A percentile compares a stretch with the other conserved stretches of the same genome.
Evolutionary conservation across 2,888 invertebrate species (phyloP).

Genomic region (Monochamus alternatus): DNA sequence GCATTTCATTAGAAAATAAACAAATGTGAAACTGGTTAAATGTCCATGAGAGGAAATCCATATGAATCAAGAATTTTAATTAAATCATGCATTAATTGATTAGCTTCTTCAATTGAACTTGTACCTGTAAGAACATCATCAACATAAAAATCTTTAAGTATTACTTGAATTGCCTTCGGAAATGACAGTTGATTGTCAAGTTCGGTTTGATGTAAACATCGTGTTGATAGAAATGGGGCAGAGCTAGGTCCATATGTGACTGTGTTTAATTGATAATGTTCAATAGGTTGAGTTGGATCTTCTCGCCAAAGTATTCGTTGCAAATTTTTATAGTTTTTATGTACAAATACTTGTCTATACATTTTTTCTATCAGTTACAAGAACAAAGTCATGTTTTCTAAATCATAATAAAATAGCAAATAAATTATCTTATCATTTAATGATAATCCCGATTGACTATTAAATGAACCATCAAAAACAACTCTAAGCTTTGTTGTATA

Average conservation of each 20-base stretch:
- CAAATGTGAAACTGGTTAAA: too few species aligned
- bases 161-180: slow-evolving; percentile 32
- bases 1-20: too few species aligned
- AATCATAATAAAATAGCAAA: slow-evolving; percentile 44
- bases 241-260: slow-evolving; percentile 28
- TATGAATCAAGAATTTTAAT: too few species aligned
- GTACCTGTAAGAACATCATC: slow-evolving; percentile 37
- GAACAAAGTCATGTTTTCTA: slow-evolving; percentile 13
- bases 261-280: slow-evolving; percentile 37
- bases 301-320: background rate
- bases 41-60: too few species aligned
- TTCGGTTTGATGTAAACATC: slow-evolving; percentile 37
- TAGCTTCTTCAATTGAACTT: slow-evolving; percentile 17
- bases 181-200: background rate
- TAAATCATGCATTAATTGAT: slow-evolving; percentile 9
- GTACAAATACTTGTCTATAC: slow-evolving; percentile 31
- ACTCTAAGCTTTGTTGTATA: slow-evolving; percentile 39
- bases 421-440: slow-evolving; percentile 43
- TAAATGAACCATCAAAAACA: slow-evolving; percentile 45
- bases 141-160: slow-evolving; percentile 38
- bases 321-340: background rate
- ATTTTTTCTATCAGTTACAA: slow-evolving; percentile 39
- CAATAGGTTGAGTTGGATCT: background rate
- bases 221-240: slow-evolving; percentile 22
- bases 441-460: slow-evolving; percentile 35